These are phyloP conservation scores for Drosophila pegasa DNA, from an alignment of 2,888 invertebrate species.

Conservation along the genomic window DNA sequence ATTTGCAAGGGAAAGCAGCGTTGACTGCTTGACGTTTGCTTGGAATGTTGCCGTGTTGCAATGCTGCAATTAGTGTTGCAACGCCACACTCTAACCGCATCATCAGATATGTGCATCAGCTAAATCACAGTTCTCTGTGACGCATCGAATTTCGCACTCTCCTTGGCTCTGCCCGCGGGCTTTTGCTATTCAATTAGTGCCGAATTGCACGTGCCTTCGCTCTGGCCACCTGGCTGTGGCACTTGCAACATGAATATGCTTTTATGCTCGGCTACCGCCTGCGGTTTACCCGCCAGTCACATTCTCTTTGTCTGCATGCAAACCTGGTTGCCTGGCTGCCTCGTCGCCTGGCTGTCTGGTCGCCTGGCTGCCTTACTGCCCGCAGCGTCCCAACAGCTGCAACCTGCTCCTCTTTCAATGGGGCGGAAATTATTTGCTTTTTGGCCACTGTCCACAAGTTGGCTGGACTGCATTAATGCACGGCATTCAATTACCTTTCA, in stretches of 20 bases:
- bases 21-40: constrained; percentile 9
- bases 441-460: constrained; percentile 8
- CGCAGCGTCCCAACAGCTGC: background rate
- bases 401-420: constrained; percentile 3
- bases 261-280: constrained; percentile 47
- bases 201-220: constrained; percentile 37
- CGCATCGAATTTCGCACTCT: background rate
- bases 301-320: background rate
- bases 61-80: constrained; percentile 42
- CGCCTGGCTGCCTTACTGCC: background rate
- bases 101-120: constrained; percentile 17
- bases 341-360: background rate
- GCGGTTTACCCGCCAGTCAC: constrained; percentile 31
- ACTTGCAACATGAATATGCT: constrained; percentile 62
- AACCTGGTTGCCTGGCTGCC: background rate
- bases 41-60: constrained; percentile 14
- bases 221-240: constrained; percentile 26
- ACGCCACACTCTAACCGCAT: constrained; percentile 41
- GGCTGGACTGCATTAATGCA: background rate
- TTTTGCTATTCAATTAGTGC: constrained; percentile 54
- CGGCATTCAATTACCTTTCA: constrained; percentile 23
- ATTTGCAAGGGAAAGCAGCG: constrained; percentile 19
- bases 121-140: constrained; percentile 4
- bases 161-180: constrained; percentile 1
- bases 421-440: constrained; percentile 20